Evolutionary conservation across 2,797 vertebrate genomes (phyloP), one percentile per base, ranked within the genome.

Genomic region (Protonibea diacanthus): DNA sequence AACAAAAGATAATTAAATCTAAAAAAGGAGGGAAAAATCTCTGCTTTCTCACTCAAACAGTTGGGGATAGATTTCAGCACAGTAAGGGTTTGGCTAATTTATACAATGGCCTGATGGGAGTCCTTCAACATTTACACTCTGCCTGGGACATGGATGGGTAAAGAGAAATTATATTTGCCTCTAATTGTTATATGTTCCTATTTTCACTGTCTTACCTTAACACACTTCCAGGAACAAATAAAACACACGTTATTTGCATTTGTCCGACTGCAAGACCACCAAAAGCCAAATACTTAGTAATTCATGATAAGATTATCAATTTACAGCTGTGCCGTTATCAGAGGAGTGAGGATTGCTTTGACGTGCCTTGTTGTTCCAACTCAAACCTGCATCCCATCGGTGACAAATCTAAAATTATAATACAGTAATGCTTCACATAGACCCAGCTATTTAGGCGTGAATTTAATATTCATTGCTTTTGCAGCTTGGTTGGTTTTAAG

Each of bases 381-480:
- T 93, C 89, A 85, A 91, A 89, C 90, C 91, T 73, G 89, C 88
- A 82, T 90, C 93, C 90, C 91, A 89, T 92, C 91, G 91, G 91
- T 94, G 93, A 95, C 94, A 94, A 94, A 95, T 95, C 93, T 93
- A 89, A 94, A 93, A 95, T 94, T 95, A 94, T 94, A 94, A 95
- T 95, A 94, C 93, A 91, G 93, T 93, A 91, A 94, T 94, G 93
- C 93, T 88, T 93, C 93, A 94, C 94, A 93, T 93, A 91, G 93
- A 94, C 92, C 92, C 87, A 90, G 93, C 93, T 95, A 94, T 95
- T 95, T 95, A 95, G 93, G 91, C 91, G 89, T 90, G 92, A 92
- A 95, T 95, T 95, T 95, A 95, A 95, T 95, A 95, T 95, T 95
- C 95, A 95, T 95, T 95, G 94, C 94, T 96, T 96, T 95, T 95